Conservation (phyloP, 2,797 vertebrate genomes). For the Chelidonichthys spinosus region DNA sequence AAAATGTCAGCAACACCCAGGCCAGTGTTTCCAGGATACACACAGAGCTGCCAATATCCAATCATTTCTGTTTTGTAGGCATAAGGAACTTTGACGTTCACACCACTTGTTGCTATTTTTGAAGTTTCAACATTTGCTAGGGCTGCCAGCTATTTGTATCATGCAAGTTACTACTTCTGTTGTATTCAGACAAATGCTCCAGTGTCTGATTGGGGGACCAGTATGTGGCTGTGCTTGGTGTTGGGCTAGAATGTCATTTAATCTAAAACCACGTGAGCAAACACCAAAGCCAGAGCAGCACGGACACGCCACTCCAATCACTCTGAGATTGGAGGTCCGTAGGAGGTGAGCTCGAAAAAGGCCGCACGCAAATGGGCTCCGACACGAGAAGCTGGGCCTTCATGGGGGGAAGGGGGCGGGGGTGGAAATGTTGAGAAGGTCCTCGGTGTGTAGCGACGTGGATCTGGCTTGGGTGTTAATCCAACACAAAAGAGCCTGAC, state of each 20-base stretch:
- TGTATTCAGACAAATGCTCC: conserved; percentile 4
- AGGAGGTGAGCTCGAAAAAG: conserved; percentile 33
- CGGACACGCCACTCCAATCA: conserved; percentile 18
- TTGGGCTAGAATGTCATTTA: conserved; percentile 44
- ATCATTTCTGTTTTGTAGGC: no score
- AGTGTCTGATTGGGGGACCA: background rate
- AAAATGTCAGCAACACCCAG: background rate
- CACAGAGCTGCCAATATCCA: no score
- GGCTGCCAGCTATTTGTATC: conserved; percentile 17
- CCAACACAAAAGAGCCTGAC: conserved; percentile 51
- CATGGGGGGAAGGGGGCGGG: conserved; percentile 17
- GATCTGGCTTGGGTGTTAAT: conserved; percentile 51
- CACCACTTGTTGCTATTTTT: conserved; percentile 9
- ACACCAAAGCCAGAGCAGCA: conserved; percentile 17
- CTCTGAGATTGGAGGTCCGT: conserved; percentile 17
- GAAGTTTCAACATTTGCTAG: conserved; percentile 15
- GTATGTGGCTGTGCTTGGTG: conserved; percentile 3
- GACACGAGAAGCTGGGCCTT: conserved; percentile 46
- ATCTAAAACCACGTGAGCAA: conserved; percentile 40
- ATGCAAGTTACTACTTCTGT: conserved; percentile 28
- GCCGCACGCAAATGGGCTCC: conserved; percentile 35
- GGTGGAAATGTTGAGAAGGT: conserved; percentile 23
- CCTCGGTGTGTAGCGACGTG: conserved; percentile 30
- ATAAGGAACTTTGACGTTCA: no score
- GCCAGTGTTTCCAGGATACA: background rate